Percentiles rank a stretch among this genome's conserved stretches.
Conservation (phyloP, 23 tunicate genomes). For the Ascidia mentula region DNA sequence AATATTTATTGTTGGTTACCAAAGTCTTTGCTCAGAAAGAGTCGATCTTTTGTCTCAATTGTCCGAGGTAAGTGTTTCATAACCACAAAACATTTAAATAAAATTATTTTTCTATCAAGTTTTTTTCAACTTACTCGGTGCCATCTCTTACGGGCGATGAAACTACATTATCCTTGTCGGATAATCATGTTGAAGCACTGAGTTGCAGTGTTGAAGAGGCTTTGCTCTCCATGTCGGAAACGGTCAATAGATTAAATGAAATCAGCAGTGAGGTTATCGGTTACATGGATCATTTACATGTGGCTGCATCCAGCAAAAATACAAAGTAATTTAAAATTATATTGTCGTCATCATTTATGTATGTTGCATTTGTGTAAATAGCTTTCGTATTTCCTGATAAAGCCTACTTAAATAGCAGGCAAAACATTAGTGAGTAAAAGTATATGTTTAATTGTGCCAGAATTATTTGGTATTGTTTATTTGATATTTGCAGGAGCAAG, state of each 20-base stretch:
- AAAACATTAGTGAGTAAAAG: background rate
- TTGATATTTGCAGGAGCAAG: conserved; percentile 36
- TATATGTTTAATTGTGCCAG: background rate
- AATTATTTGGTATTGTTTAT: too few relatives aligned
- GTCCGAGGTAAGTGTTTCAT: conserved; percentile 42
- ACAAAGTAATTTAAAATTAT: conserved; percentile 35
- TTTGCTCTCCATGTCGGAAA: conserved; percentile 48
- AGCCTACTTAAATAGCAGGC: background rate
- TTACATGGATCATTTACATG: conserved; percentile 60
- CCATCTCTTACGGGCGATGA: conserved; percentile 36
- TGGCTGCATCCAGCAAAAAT: conserved; percentile 47
- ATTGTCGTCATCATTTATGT: background rate
- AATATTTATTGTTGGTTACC: conserved; percentile 68
- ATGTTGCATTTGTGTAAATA: background rate
- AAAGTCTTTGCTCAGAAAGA: conserved; percentile 51
- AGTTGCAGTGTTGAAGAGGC: conserved; percentile 47
- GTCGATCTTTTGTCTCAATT: conserved; percentile 52
- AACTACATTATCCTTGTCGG: conserved; percentile 21
- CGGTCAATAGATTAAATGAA: conserved; percentile 40
- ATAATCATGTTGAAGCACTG: conserved; percentile 34
- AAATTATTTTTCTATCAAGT: conserved; percentile 15
- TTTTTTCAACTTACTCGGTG: conserved; percentile 38
- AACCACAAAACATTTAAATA: background rate
- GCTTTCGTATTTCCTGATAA: background rate
- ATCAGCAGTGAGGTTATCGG: conserved; percentile 48